Percentiles rank a stretch among this genome's conserved stretches.
These are phyloP conservation scores for Desmophyllum pertusum DNA, from an alignment of 92 coral and sea anemone species.

Conservation along the genomic window DNA sequence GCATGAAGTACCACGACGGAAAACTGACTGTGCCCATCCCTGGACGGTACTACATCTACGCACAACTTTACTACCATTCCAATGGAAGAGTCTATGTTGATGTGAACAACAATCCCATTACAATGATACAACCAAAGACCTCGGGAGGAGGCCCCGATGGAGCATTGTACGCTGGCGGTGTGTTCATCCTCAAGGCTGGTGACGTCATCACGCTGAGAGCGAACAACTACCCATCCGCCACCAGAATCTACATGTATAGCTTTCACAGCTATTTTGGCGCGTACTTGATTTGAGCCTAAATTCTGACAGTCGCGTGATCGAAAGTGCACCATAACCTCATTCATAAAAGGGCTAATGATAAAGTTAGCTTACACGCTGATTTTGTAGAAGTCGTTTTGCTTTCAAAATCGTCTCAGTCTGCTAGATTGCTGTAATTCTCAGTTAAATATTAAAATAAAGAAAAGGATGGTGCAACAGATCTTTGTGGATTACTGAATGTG, in stretches of 20 bases:
- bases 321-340: background rate
- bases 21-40: slow-evolving; percentile 61
- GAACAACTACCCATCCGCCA: background rate
- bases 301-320: background rate
- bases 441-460: too few species aligned
- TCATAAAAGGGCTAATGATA: background rate
- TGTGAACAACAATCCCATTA: slow-evolving; percentile 9
- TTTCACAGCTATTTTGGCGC: slow-evolving; percentile 13
- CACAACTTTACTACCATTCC: slow-evolving; percentile 63
- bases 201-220: background rate
- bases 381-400: too few species aligned
- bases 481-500: too few species aligned
- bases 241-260: background rate
- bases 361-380: background rate
- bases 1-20: slow-evolving; percentile 67
- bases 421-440: too few species aligned
- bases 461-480: too few species aligned
- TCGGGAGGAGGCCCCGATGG: background rate
- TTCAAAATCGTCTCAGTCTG: too few species aligned
- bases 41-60: slow-evolving; percentile 74
- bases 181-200: background rate
- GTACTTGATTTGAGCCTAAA: background rate
- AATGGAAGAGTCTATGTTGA: slow-evolving; percentile 46
- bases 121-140: background rate
- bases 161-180: background rate